Evolutionary conservation across 2,888 invertebrate genomes (phyloP).

Genomic region (Drosophila hamatofila): DNA sequence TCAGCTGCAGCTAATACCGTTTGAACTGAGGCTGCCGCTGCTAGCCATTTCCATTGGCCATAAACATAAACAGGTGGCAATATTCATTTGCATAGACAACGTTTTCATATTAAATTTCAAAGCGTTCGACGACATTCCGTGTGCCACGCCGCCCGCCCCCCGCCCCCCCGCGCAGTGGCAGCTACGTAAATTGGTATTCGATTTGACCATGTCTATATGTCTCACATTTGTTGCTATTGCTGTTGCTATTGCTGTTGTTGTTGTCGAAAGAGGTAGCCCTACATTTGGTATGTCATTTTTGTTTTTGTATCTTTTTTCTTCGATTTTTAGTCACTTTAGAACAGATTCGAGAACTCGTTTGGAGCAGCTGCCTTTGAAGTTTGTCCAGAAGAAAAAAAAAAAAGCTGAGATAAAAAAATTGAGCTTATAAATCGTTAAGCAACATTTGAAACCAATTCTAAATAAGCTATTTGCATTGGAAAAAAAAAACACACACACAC

Average conservation of each 20-base stretch:
- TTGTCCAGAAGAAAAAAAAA: slow-evolving; percentile 23
- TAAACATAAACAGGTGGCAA: slow-evolving; percentile 83
- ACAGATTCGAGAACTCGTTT: slow-evolving; percentile 58
- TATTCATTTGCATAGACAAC: slow-evolving; percentile 80
- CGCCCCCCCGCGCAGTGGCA: background rate
- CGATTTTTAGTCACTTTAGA: slow-evolving; percentile 14
- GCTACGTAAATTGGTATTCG: slow-evolving; percentile 58
- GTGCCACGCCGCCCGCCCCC: slow-evolving; percentile 3
- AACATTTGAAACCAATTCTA: slow-evolving; percentile 32
- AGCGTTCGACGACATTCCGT: slow-evolving; percentile 73
- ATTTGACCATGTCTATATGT: slow-evolving; percentile 54
- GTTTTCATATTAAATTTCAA: slow-evolving; percentile 79
- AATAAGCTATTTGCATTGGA: slow-evolving; percentile 37
- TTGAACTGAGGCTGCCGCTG: slow-evolving; percentile 14
- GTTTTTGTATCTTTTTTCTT: background rate
- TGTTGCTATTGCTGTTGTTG: slow-evolving; percentile 11
- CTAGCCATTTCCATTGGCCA: slow-evolving; percentile 66
- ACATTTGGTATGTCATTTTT: slow-evolving; percentile 23
- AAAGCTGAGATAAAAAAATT: background rate
- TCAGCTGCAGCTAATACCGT: slow-evolving; percentile 68
- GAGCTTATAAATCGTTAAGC: slow-evolving; percentile 63
- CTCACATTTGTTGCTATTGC: slow-evolving; percentile 16
- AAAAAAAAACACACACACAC: slow-evolving; percentile 6
- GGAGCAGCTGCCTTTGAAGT: slow-evolving; percentile 55
- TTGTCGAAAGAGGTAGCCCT: slow-evolving; percentile 44